Percentiles rank a stretch among this genome's conserved stretches.
These are phyloP conservation scores for Choristoneura fumiferana DNA, from an alignment of 1,140 invertebrate species.

Conservation along the genomic window DNA sequence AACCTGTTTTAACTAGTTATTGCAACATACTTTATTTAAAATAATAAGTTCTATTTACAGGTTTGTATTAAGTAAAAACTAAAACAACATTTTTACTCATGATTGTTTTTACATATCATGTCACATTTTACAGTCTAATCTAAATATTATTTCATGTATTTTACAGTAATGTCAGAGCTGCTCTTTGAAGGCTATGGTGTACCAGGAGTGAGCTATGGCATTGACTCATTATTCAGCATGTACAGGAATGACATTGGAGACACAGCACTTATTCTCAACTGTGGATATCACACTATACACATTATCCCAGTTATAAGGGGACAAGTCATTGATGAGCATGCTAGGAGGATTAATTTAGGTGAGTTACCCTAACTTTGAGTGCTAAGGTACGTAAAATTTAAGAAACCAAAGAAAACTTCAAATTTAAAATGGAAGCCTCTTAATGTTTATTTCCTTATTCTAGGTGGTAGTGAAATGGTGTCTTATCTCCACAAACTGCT, in stretches of 20 bases:
- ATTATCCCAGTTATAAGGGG: constrained; percentile 91
- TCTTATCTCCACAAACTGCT: constrained; percentile 93
- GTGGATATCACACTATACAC: constrained; percentile 93
- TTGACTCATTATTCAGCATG: constrained; percentile 92
- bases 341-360: constrained; percentile 90
- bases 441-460: background rate
- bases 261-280: constrained; percentile 88
- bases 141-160: background rate
- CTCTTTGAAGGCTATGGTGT: constrained; percentile 96
- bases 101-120: too few relatives aligned
- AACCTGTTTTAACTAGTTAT: too few relatives aligned
- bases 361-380: background rate
- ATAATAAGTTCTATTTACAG: too few relatives aligned
- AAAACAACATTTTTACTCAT: too few relatives aligned
- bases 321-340: constrained; percentile 82
- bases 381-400: too few relatives aligned
- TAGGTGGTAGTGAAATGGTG: constrained; percentile 90
- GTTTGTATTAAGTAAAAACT: too few relatives aligned
- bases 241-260: constrained; percentile 82
- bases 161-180: constrained; percentile 95
- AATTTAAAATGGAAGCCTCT: too few relatives aligned
- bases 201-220: constrained; percentile 90
- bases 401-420: too few relatives aligned
- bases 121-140: too few relatives aligned
- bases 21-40: too few relatives aligned